Conservation (phyloP, 2,888 invertebrate species). For the Salticus scenicus region DNA sequence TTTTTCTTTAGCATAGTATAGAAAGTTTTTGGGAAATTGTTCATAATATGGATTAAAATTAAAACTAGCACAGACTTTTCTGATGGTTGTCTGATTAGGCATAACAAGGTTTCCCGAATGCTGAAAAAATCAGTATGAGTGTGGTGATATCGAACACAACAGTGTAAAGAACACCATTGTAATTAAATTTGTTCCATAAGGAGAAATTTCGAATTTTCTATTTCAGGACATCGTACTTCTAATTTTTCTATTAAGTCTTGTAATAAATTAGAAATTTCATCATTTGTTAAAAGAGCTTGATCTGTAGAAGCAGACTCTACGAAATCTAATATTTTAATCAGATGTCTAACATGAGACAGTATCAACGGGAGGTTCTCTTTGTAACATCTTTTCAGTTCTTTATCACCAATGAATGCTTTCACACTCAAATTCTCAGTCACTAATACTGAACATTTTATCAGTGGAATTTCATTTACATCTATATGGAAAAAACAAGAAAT, state of each 20-base stretch:
- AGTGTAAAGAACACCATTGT: slow-evolving; percentile 3
- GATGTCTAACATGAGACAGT: too few relatives aligned
- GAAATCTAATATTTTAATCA: too few relatives aligned
- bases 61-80: background rate
- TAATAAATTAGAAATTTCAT: background rate
- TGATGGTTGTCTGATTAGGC: slow-evolving; percentile 18
- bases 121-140: slow-evolving; percentile 24
- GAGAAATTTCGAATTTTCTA: background rate
- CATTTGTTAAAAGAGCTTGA: too few relatives aligned
- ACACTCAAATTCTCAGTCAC: background rate
- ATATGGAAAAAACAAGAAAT: background rate
- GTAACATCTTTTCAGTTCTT: background rate
- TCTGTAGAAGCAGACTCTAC: too few relatives aligned
- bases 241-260: background rate
- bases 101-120: slow-evolving; percentile 17
- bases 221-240: background rate
- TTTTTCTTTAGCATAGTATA: slow-evolving; percentile 20
- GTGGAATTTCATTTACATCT: background rate
- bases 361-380: background rate
- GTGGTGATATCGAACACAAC: background rate
- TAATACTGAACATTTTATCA: background rate
- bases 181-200: background rate
- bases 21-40: slow-evolving; percentile 17
- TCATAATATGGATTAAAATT: background rate
- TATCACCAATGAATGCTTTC: background rate